These are phyloP conservation scores for Platygyra sinensis DNA, from an alignment of 64 coral and sea anemone genomes.

Conservation along the genomic window DNA sequence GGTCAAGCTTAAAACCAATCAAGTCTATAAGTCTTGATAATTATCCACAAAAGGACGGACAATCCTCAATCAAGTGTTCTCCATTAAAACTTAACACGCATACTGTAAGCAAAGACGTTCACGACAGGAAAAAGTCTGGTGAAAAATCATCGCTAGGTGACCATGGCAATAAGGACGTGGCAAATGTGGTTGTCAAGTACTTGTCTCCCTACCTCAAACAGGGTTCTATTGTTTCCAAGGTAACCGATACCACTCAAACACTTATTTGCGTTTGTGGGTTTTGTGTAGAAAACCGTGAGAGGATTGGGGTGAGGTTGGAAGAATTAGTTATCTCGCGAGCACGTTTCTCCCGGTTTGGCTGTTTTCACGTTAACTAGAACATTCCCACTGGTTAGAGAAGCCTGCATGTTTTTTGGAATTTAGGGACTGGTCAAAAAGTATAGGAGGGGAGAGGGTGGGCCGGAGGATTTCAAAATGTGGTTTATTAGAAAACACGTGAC, in stretches of 20 bases:
- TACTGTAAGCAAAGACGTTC: background rate
- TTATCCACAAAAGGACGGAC: background rate
- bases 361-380: too few relatives aligned
- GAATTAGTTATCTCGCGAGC: too few relatives aligned
- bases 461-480: too few relatives aligned
- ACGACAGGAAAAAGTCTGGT: background rate
- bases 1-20: background rate
- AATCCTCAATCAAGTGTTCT: background rate
- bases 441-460: too few relatives aligned
- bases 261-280: too few relatives aligned
- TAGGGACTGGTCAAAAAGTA: too few relatives aligned
- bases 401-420: too few relatives aligned
- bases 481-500: too few relatives aligned
- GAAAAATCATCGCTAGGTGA: background rate
- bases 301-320: too few relatives aligned
- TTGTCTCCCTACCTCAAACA: constrained; percentile 58
- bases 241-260: background rate
- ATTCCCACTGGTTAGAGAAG: too few relatives aligned
- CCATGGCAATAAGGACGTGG: constrained; percentile 50
- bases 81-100: background rate
- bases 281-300: too few relatives aligned
- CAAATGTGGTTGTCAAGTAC: constrained; percentile 62
- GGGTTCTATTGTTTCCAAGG: constrained; percentile 55
- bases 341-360: too few relatives aligned
- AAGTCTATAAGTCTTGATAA: background rate